Evolutionary conservation across 1,140 invertebrate genomes (phyloP).

Genomic region (Cyclina sinensis): DNA sequence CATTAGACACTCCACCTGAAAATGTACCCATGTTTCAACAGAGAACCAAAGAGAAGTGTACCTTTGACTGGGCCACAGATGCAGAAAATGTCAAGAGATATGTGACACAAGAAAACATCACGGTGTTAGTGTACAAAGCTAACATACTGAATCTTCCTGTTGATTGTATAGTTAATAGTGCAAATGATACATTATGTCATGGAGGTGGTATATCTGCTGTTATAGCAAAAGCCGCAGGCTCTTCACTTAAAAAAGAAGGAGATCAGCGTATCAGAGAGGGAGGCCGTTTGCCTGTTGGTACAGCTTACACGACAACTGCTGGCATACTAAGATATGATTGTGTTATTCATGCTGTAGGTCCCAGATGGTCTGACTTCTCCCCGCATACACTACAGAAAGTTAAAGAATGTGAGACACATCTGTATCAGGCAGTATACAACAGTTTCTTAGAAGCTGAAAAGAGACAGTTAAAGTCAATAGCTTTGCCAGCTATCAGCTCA

Average conservation of each 20-base stretch:
- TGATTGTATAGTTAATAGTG: slow-evolving; percentile 96
- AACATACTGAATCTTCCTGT: slow-evolving; percentile 95
- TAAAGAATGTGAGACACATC: background rate
- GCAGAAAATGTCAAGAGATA: background rate
- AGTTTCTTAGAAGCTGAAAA: background rate
- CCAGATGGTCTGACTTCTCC: slow-evolving; percentile 58
- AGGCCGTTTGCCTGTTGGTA: slow-evolving; percentile 58
- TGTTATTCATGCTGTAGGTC: slow-evolving; percentile 77
- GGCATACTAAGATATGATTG: slow-evolving; percentile 68
- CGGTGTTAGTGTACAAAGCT: slow-evolving; percentile 86
- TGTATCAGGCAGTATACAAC: slow-evolving; percentile 12
- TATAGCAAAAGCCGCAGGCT: slow-evolving; percentile 87
- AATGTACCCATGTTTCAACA: too few species aligned
- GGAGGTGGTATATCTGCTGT: slow-evolving; percentile 95
- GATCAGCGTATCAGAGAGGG: slow-evolving; percentile 54
- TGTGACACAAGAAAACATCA: background rate
- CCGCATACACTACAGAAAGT: background rate
- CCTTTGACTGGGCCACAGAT: background rate
- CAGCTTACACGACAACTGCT: slow-evolving; percentile 61
- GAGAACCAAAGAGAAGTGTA: too few species aligned
- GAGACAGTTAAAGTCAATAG: background rate
- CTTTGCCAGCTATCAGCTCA: background rate
- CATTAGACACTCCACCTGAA: too few species aligned
- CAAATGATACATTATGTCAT: slow-evolving; percentile 92
- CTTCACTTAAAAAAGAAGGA: slow-evolving; percentile 62